Conservation (phyloP, 2,797 vertebrate genomes). For the Smutsia gigantea region DNA sequence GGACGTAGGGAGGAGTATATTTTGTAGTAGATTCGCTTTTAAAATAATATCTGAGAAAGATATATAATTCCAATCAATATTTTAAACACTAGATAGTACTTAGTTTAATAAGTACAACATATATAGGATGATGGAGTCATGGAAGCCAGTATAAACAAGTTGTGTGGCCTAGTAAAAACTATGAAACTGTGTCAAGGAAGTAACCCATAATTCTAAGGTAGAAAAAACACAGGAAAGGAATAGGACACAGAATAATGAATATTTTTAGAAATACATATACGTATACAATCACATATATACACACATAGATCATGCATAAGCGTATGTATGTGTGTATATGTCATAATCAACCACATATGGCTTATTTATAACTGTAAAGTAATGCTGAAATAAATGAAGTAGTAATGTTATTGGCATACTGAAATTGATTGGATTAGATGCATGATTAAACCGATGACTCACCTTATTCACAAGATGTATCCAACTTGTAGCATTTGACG, state of each 20-base stretch:
- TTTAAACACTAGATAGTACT: not conserved
- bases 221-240: not conserved
- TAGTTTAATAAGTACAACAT: not conserved
- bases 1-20: not conserved
- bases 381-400: conserved; percentile 26
- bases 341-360: not conserved
- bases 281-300: not conserved
- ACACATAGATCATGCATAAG: not conserved
- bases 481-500: not conserved
- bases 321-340: not conserved
- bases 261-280: not conserved
- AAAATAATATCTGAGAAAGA: conserved; percentile 3
- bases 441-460: not conserved
- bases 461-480: not conserved
- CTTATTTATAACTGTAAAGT: not conserved
- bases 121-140: not conserved
- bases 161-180: not conserved
- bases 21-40: conserved; percentile 9
- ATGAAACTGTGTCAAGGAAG: not conserved
- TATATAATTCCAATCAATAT: conserved; percentile 28
- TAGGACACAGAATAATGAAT: not conserved
- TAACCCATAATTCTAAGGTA: not conserved
- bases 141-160: not conserved
- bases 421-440: not conserved
- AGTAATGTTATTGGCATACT: not conserved